Evolutionary conservation across 1,140 invertebrate genomes (phyloP).

Genomic region (Drosophila insularis): DNA sequence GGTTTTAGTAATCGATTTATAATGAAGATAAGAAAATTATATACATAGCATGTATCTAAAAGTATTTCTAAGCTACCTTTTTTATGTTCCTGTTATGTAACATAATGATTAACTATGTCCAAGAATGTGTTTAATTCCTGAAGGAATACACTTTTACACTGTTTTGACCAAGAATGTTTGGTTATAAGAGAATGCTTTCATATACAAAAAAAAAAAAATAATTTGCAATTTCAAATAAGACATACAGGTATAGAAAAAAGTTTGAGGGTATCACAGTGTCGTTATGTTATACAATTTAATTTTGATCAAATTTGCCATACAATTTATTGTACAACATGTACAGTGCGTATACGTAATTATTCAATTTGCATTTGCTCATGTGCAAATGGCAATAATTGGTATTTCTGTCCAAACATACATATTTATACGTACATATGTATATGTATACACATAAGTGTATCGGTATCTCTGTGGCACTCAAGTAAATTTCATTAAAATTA

Average conservation of each 20-base stretch:
- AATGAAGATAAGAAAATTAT: too few relatives aligned
- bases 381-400: slow-evolving; percentile 54
- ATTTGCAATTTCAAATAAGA: too few relatives aligned
- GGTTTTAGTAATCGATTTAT: too few relatives aligned
- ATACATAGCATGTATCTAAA: too few relatives aligned
- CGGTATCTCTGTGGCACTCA: slow-evolving; percentile 38
- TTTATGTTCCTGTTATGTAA: too few relatives aligned
- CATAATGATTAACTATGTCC: too few relatives aligned
- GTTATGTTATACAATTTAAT: not conserved
- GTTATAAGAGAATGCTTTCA: too few relatives aligned
- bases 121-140: too few relatives aligned
- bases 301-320: slow-evolving; percentile 1
- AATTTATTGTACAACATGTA: slow-evolving; percentile 18
- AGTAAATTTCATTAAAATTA: slow-evolving; percentile 77
- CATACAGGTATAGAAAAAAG: not conserved
- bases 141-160: too few relatives aligned
- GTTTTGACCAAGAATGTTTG: too few relatives aligned
- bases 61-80: too few relatives aligned
- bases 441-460: slow-evolving; percentile 6
- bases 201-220: too few relatives aligned
- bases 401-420: slow-evolving; percentile 8
- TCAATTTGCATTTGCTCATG: slow-evolving; percentile 58
- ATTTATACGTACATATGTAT: not conserved
- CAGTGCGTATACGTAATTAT: slow-evolving; percentile 58
- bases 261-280: not conserved